Evolutionary conservation across 2,797 vertebrate species (phyloP), one percentile per base, ranked within the genome.

Genomic region (Cynodonichthys magdalenae): DNA sequence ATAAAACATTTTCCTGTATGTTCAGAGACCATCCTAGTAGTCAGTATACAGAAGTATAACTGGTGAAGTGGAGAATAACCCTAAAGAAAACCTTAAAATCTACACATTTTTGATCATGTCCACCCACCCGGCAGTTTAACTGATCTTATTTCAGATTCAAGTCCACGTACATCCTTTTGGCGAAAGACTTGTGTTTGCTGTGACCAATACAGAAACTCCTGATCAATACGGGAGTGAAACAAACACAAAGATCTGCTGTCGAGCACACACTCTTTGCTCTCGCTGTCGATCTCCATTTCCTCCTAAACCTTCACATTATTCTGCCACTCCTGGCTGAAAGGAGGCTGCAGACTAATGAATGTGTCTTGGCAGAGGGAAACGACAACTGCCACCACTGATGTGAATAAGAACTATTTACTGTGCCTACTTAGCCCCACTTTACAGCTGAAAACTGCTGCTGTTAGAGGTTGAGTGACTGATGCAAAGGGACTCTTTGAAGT

Each of bases 321-420:
- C 79, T 80, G 79, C 80, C 79, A 77, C 74, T 88, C 72, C 79
- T 75, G 70, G 66, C 71, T 82, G 81, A 83, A 77, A 83, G 75
- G 74, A 85, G 76, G 69, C 74, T 71, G 62, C 20, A n/a, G 56
- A 54, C 65, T 83, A 87, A 88, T 83, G 78, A 87, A 81, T 74
- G 81, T 81, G 77, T 64, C 75, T 79, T 81, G 80, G 83, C 86
- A 80, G 71, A 82, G 74, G 74, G 72, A 86, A 81, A 86, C 69
- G 83, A 79, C 80, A 82, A 80, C 81, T 78, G 82, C 80, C 75
- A 76, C 69, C 46, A 75, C 66, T 86, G 80, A 84, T 85, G 83
- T 82, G 76, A 90, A 74, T 74, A 75, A 88, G 87, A 77, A 78
- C 69, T 82, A 81, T 88, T 86, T 87, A 81, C 83, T 76, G 76